phyloP scores from a whole-genome alignment of 2,888 invertebrate genomes.

The Pseudococcus longispinus region DNA sequence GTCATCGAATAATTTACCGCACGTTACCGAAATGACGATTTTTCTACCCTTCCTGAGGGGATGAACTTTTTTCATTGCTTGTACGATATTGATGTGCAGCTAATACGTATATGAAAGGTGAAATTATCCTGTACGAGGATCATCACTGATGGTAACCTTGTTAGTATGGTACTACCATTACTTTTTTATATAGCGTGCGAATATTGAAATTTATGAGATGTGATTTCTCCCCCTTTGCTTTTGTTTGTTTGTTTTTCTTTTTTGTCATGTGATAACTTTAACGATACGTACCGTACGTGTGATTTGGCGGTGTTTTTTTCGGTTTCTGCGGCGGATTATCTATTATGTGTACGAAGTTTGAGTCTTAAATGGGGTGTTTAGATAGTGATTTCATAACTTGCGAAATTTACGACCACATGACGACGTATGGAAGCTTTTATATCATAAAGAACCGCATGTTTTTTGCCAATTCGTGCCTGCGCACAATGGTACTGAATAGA shows the following conservation, averaged over 20 bases:
- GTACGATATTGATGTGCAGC: background rate
- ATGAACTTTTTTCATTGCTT: background rate
- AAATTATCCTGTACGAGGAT: background rate
- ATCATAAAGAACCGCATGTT: background rate
- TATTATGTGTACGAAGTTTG: background rate
- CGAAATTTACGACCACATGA: background rate
- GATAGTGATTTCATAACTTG: background rate
- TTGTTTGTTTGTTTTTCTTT: background rate
- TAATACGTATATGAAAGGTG: background rate
- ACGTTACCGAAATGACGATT: background rate
- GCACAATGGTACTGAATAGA: background rate
- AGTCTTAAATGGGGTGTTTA: background rate
- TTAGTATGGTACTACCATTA: slow-evolving; percentile 28
- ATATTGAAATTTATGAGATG: slow-evolving; percentile 21
- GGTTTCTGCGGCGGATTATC: background rate
- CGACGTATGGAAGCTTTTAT: background rate
- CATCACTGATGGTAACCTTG: slow-evolving; percentile 15
- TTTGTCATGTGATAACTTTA: background rate
- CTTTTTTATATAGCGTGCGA: background rate
- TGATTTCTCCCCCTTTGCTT: background rate
- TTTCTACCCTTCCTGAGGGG: background rate
- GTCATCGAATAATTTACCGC: slow-evolving; percentile 26
- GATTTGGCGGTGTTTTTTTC: background rate
- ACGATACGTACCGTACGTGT: background rate
- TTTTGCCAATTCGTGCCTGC: background rate